Evolutionary conservation across 2,888 invertebrate species (phyloP), one percentile per base, ranked within the genome.

Genomic region (Himalopsyche tibetana): DNA sequence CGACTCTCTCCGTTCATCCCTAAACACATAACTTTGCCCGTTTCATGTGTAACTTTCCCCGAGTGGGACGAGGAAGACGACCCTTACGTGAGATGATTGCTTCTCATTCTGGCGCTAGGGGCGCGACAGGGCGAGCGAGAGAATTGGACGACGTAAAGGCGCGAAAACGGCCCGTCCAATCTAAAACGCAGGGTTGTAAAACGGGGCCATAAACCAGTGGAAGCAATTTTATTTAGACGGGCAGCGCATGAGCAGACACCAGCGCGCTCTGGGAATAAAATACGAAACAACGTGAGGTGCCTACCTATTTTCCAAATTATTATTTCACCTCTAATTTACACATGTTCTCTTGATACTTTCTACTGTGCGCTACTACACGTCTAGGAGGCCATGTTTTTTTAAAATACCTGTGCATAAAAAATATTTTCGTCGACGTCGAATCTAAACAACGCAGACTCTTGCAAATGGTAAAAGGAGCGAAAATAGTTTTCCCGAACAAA

Each of bases 151-250:
- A 74, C 42, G 55, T 69, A n/a, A 55, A 55, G 40, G 83, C 40
- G 55, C 28, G 28, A 56, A 80, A 80, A 63, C 80, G 84, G 82
- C 79, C 82, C 84, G 87, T 87, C 87, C 87, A 87, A 87, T 87
- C 87, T 87, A 87, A 86, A 84, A 86, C 87, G 87, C 87, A 84
- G 80, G 87, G 87, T 86, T 87, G 87, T 87, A 87, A 87, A 87
- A 86, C 87, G 84, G 82, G 85, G 83, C 87, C 84, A 87, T 87
- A 87, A 87, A 87, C 86, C 86, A 86, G 87, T 82, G 74, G 87
- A 87, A 86, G 85, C 87, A 86, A 87, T 87, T 87, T 87, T 87
- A 87, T 86, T 86, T 83, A 84, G 87, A 36, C 74, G 74, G 74
- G 74, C 74, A 74, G 74, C 79, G 79, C 81, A 55, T 81, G 84